Evolutionary conservation across 2,888 invertebrate genomes (phyloP).

Genomic region (Meteorus cinctellus): DNA sequence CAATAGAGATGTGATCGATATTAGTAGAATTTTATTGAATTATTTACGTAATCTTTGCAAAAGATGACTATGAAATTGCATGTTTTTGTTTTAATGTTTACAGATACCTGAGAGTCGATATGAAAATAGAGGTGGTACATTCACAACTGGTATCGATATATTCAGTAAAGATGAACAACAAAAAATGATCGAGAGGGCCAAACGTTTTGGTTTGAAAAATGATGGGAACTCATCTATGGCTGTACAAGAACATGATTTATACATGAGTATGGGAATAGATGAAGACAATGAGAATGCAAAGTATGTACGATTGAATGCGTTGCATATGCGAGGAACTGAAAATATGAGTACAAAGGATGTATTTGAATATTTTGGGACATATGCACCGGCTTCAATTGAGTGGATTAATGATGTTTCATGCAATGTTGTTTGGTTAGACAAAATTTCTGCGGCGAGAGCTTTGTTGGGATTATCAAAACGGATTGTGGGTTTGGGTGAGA

Average conservation of each 20-base stretch:
- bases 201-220: conserved; percentile 76
- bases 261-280: conserved; percentile 76
- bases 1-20: background rate
- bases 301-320: conserved; percentile 81
- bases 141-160: conserved; percentile 74
- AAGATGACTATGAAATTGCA: background rate
- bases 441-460: conserved; percentile 77
- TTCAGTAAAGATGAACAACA: conserved; percentile 75
- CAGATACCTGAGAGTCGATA: conserved; percentile 55
- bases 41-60: background rate
- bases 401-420: conserved; percentile 88
- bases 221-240: conserved; percentile 69
- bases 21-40: background rate
- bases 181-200: conserved; percentile 76
- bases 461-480: conserved; percentile 76
- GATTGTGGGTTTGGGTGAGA: conserved; percentile 66
- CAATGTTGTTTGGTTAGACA: conserved; percentile 80
- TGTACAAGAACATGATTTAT: conserved; percentile 73
- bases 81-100: background rate
- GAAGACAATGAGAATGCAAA: conserved; percentile 76
- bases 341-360: conserved; percentile 86
- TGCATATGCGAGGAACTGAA: conserved; percentile 85
- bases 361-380: conserved; percentile 85
- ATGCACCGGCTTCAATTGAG: conserved; percentile 85
- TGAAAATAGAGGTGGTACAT: conserved; percentile 70